Evolutionary conservation across 2,797 vertebrate genomes (phyloP), one percentile per base, ranked within the genome.

Genomic region (Takifugu ocellatus): DNA sequence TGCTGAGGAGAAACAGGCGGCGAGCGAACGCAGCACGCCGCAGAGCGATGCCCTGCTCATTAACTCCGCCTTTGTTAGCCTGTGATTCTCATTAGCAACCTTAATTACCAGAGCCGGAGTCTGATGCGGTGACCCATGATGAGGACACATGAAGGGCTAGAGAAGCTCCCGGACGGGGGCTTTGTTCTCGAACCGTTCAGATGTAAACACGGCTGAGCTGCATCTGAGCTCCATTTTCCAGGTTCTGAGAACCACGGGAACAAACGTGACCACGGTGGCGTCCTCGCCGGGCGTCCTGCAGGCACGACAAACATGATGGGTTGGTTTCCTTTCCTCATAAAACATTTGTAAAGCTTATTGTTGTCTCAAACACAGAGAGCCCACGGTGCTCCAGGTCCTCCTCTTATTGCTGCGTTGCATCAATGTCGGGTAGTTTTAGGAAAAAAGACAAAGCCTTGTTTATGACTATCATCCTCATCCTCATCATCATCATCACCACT

Each of bases 51-150:
- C 36, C 3, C 47, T 67, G 44, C 63, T 82, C 68, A 74, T 79
- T 82, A 82, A 60, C 48, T 62, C 16, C 1, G 51, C 63, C 68
- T 72, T 70, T 75, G 63, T 79, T 74, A 61, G 61, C 65, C 56
- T 73, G 52, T n/a, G 44, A 14, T 62, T 68, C 70, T 82, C 62
- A 74, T 78, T 78, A 74, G 59, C 42, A 0, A 9, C 59, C 24
- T 58, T 76, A 33, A 59, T 68, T 68, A 59, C 36, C 48, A 70
- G 49, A 66, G 25, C 44, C n/a, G 49, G 61, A 46, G 36, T 71
- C 65, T 56, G 49, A 56, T 2, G 9, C 25, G 15, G 27, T 10
- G 46, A 54, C 33, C 29, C 21, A 24, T 25, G 12, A 15, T 14
- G 58, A 46, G 21, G 45, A 51, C 4, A 27, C 25, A 15, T 36